Percentiles rank a stretch among this genome's conserved stretches.
phyloP scores from a whole-genome alignment of 2,797 vertebrate species.

The Orestias chungarensis region DNA sequence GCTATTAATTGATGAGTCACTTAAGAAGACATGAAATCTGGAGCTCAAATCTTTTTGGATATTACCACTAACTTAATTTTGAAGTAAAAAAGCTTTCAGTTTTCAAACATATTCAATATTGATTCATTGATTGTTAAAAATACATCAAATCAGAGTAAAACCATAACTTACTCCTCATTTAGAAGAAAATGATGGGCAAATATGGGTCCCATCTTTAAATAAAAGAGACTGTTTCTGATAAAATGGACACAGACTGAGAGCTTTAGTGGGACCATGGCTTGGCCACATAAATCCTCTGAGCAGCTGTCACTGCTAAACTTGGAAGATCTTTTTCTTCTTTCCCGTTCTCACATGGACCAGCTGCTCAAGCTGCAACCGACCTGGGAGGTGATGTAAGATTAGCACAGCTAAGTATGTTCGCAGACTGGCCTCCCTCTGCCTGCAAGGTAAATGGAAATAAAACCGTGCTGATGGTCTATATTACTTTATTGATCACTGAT shows the following conservation, averaged over 20 bases:
- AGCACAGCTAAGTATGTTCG: not conserved
- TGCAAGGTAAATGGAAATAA: not conserved
- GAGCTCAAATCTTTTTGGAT: not conserved
- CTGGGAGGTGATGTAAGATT: constrained; percentile 3
- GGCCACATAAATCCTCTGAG: constrained; percentile 36
- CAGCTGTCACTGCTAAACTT: constrained; percentile 63
- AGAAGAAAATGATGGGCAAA: not conserved
- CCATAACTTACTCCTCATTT: too few relatives aligned
- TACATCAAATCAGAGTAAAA: not conserved
- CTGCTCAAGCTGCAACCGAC: constrained; percentile 23
- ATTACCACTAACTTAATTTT: not conserved
- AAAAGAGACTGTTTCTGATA: not conserved
- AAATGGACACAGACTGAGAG: not conserved
- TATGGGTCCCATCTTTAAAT: not conserved
- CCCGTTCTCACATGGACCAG: constrained; percentile 38
- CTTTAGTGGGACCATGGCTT: too few relatives aligned
- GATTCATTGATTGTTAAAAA: not conserved
- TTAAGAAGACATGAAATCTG: not conserved
- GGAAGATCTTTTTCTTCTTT: constrained; percentile 50
- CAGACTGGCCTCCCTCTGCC: not conserved
- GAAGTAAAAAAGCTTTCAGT: too few relatives aligned
- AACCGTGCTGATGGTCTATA: not conserved
- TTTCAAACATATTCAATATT: too few relatives aligned
- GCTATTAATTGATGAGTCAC: not conserved
- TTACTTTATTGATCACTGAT: not conserved